Evolutionary conservation across 2,888 invertebrate species (phyloP), one percentile per base, ranked within the genome.

Genomic region (Scrobipalpa costella): DNA sequence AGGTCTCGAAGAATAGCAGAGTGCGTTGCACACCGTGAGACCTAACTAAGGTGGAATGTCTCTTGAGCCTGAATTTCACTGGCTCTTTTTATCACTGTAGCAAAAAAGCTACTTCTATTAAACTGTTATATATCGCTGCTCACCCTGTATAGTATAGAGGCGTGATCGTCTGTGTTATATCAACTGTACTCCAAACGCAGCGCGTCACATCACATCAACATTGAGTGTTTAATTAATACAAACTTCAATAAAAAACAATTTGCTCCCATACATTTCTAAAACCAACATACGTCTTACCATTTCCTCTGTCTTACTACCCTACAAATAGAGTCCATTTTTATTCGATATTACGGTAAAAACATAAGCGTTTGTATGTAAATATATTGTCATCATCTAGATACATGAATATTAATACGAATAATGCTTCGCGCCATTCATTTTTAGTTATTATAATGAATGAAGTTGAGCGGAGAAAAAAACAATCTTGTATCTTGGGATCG

Each of bases 341-440:
- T 3, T 6, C 36, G 17, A 11, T 27, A 40, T 11, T 19, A 50
- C 19, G 27, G 15, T 13, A 61, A 33, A 38, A 36, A 36, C 9
- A 17, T 11, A 49, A 61, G 40, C 57, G 71, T 75, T 71, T 73
- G 68, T 73, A 75, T 76, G 73, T 34, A 66, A 77, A 77, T 76
- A 44, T 47, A 50, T 59, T 72, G 68, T 74, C 76, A 73, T 76
- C 71, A 71, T 65, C 66, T 68, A 66, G 63, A 64, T 64, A 67
- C 67, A 70, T 70, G 66, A 74, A 69, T 71, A 75, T 76, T 76
- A 76, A 76, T 73, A 70, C n/a, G 34, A 55, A 55, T 55, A 34
- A 65, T 71, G 72, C 70, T 68, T 70, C 67, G 70, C 69, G 64
- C 67, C 69, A 75, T 76, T 77, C 69, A 70, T 67, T 66, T 21